Evolutionary conservation across 2,888 invertebrate species (phyloP), one percentile per base, ranked within the genome.

Genomic region (Teleiodes luculella): DNA sequence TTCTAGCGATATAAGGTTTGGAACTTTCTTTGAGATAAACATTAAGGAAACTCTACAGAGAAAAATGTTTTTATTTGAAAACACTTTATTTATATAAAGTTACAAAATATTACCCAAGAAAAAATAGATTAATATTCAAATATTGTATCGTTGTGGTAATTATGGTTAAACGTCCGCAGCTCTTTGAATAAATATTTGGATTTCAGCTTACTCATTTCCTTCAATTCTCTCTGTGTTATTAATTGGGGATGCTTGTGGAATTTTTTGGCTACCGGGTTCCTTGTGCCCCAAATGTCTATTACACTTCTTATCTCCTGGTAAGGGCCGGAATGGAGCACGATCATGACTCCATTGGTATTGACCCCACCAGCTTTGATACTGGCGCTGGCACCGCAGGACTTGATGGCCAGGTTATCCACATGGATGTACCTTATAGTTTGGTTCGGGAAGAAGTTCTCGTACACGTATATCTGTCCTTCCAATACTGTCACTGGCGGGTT

Each of bases 231-330:
- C 1, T 13, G 46, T n/a, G 28, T 1, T 0, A 36, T 14, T 31
- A 24, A 52, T 59, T 14, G 24, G 33, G 31, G 11, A 11, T 11
- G n/a, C 3, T n/a, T 58, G 2, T 16, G 43, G 7, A 11, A 1
- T 11, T n/a, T n/a, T n/a, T 4, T 37, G 18, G 58, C 37, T 6
- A 16, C 57, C 1, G 18, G 36, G 4, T 47, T 59, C 57, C 67
- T 75, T 4, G 65, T 68, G 0, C 86, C 87, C 87, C 87, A 87
- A 20, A 87, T 80, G 50, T 87, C 86, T 5, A 87, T 72, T 1
- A 87, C 85, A 0, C 85, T 75, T 1, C 86, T 65, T 14, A 87
- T 86, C 56, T 86, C 86, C 18, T 84, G 75, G 57, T 81, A 74
- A 0, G 74, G 64, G 1, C 61, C 74, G 0, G 87, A 81, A 36